phyloP scores from a whole-genome alignment of 1,140 invertebrate species.

The Panagrolaimus sp. region DNA sequence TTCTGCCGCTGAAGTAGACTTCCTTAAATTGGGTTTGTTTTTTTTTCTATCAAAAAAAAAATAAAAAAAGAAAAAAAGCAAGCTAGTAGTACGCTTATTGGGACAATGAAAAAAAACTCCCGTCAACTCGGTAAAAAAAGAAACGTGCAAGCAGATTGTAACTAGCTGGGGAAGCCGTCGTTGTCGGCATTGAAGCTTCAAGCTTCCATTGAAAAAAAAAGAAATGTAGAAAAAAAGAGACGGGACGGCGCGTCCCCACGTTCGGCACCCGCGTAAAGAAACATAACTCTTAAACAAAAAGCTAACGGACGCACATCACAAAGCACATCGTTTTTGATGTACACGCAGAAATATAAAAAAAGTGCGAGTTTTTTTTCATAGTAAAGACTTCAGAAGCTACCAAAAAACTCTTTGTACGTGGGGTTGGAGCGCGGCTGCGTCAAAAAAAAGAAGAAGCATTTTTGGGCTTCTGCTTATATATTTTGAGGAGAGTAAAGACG shows the following conservation, averaged over 20 bases:
- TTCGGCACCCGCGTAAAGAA: conserved; percentile 11
- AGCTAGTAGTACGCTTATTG: conserved; percentile 6
- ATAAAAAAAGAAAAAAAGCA: conserved; percentile 8
- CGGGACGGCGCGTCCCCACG: conserved; percentile 10
- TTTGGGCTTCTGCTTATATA: background rate
- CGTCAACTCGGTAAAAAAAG: conserved; percentile 11
- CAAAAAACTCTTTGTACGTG: conserved; percentile 15
- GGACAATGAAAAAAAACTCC: background rate
- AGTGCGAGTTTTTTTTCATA: background rate
- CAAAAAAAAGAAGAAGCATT: conserved; percentile 9
- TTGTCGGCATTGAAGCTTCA: conserved; percentile 9
- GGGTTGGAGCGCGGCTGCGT: background rate
- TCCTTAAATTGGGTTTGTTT: conserved; percentile 11
- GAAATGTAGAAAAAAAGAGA: conserved; percentile 2
- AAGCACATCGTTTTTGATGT: background rate
- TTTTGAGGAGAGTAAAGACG: background rate
- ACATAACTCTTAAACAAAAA: conserved; percentile 14
- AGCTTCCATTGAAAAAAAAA: conserved; percentile 15
- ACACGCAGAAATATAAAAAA: no score
- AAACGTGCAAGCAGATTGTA: conserved; percentile 8
- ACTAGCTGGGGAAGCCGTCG: conserved; percentile 8
- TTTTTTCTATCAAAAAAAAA: conserved; percentile 2
- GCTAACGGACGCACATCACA: conserved; percentile 1
- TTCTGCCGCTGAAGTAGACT: background rate
- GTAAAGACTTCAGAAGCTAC: conserved; percentile 4